A percentile compares a stretch with the other conserved stretches of the same genome.
Evolutionary conservation across 2,113 vertebrate genomes (phyloP).

Genomic region (Scophthalmus maximus): DNA sequence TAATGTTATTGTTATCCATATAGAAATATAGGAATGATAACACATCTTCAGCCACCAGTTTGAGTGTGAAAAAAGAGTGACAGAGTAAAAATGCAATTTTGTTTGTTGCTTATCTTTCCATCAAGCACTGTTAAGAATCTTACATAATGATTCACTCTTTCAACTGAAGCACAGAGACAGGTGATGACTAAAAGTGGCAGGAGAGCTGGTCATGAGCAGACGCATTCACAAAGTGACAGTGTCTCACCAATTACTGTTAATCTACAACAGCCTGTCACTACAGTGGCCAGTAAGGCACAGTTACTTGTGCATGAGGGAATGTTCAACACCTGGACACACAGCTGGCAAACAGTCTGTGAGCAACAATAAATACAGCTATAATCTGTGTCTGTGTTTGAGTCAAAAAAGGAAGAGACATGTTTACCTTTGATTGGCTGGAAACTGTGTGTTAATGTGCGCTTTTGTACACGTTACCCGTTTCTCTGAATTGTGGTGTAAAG

Average conservation of each 20-base stretch:
- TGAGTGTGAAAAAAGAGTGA: slow-evolving; percentile 5
- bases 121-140: background rate
- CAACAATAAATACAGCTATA: slow-evolving; percentile 16
- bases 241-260: slow-evolving; percentile 9
- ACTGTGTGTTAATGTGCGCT: background rate
- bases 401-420: background rate
- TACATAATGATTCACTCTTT: background rate
- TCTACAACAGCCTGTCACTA: slow-evolving; percentile 9
- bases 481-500: slow-evolving; percentile 10
- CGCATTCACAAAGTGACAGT: background rate
- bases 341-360: slow-evolving; percentile 30
- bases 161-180: background rate
- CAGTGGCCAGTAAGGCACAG: background rate
- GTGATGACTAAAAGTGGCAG: slow-evolving; percentile 4
- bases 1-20: slow-evolving; percentile 69
- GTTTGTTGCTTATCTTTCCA: slow-evolving; percentile 12
- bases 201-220: slow-evolving; percentile 3
- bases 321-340: slow-evolving; percentile 37
- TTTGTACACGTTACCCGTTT: too few relatives aligned
- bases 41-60: slow-evolving; percentile 26
- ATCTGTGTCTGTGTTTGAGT: background rate
- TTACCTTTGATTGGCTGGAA: background rate
- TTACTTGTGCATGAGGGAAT: too few relatives aligned
- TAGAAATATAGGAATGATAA: slow-evolving; percentile 53
- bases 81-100: slow-evolving; percentile 12